phyloP scores from a whole-genome alignment of 2,888 invertebrate genomes.

The Dolichomitus sp. region DNA sequence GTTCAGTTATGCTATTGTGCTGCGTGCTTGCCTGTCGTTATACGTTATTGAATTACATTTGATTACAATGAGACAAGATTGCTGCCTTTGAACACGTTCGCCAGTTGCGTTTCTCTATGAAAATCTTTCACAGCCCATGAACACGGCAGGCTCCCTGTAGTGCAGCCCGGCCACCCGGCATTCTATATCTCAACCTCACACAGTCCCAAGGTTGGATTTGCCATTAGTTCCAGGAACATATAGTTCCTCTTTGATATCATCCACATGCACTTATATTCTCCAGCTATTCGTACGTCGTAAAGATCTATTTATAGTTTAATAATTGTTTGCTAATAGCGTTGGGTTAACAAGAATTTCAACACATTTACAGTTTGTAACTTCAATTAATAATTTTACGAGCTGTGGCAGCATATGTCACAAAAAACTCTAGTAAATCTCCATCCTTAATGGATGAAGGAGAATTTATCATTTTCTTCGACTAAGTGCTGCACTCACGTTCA shows the following conservation, averaged over 20 bases:
- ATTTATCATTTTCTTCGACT: not conserved
- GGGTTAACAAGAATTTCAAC: slow-evolving; percentile 5
- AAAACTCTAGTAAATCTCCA: not conserved
- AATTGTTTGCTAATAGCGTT: not conserved
- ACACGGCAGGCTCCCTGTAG: not conserved
- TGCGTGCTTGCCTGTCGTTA: slow-evolving; percentile 62
- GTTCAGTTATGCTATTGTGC: slow-evolving; percentile 74
- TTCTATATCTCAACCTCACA: not conserved
- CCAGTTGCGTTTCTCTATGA: slow-evolving; percentile 37
- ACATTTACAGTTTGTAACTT: not conserved
- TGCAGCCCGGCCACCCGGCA: slow-evolving; percentile 10
- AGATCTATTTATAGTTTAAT: not conserved
- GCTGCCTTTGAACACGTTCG: slow-evolving; percentile 63
- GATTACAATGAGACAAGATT: slow-evolving; percentile 77
- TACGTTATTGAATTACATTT: slow-evolving; percentile 80
- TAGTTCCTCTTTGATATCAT: not conserved
- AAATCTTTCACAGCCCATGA: slow-evolving; percentile 16
- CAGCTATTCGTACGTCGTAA: not conserved
- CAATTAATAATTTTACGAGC: slow-evolving; percentile 4
- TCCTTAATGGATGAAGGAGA: not conserved
- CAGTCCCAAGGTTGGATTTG: not conserved
- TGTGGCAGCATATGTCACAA: not conserved
- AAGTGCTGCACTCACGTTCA: not conserved
- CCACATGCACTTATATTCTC: not conserved
- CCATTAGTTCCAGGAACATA: slow-evolving; percentile 14